These are phyloP conservation scores for Piaya cayana DNA, from an alignment of 2,113 vertebrate genomes.

Conservation along the genomic window DNA sequence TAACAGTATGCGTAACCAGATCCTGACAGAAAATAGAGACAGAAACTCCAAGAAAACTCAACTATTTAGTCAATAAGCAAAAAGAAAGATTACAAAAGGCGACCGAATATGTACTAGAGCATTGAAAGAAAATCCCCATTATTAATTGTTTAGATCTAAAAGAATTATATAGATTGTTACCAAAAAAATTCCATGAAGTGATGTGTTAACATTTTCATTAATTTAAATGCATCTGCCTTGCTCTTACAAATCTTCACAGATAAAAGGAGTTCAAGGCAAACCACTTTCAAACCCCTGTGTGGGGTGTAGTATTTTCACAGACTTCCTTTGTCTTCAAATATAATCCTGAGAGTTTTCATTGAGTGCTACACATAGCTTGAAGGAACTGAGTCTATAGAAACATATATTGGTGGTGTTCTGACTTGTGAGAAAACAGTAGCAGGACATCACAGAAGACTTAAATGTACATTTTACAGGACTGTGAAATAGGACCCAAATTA, in stretches of 20 bases:
- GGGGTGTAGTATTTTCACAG: background rate
- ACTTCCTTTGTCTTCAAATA: background rate
- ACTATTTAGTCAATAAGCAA: background rate
- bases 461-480: background rate
- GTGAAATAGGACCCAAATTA: background rate
- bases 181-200: background rate
- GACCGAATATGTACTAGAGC: background rate
- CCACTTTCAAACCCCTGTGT: background rate
- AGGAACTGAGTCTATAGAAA: background rate
- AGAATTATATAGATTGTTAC: background rate
- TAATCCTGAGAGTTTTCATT: background rate
- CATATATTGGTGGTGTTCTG: background rate
- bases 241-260: too few species aligned
- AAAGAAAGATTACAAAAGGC: background rate
- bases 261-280: too few species aligned
- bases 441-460: background rate
- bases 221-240: background rate
- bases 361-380: background rate
- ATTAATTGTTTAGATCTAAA: background rate
- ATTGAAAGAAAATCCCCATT: background rate
- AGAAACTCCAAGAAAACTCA: background rate
- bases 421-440: background rate
- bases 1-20: background rate
- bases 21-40: background rate
- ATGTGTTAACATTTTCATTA: background rate